Percentiles rank a stretch among this genome's conserved stretches.
These are phyloP conservation scores for Trichopria drosophilae DNA, from an alignment of 2,888 invertebrate species.

Conservation along the genomic window DNA sequence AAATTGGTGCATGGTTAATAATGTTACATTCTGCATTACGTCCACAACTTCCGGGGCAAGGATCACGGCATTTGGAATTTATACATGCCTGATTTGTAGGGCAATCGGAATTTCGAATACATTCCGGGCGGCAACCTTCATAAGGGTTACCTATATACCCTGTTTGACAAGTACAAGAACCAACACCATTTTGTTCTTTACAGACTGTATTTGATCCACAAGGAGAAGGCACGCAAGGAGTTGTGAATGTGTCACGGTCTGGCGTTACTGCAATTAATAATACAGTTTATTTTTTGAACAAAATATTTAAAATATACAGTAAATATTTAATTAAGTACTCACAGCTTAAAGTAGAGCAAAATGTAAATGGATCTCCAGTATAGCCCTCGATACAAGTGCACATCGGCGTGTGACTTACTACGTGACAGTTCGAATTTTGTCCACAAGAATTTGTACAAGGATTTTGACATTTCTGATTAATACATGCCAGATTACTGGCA, in stretches of 20 bases:
- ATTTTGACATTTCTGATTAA: constrained; percentile 74
- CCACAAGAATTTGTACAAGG: constrained; percentile 62
- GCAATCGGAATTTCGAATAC: constrained; percentile 70
- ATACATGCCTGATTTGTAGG: constrained; percentile 76
- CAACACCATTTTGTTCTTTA: constrained; percentile 58
- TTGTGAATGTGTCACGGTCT: constrained; percentile 74
- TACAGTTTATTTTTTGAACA: constrained; percentile 70
- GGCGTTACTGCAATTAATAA: too few species aligned
- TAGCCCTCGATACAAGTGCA: constrained; percentile 62
- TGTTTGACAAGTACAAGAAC: constrained; percentile 63
- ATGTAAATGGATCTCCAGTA: constrained; percentile 66
- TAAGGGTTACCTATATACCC: constrained; percentile 70
- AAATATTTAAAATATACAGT: background rate
- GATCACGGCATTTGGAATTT: constrained; percentile 64
- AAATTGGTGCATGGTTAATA: constrained; percentile 72
- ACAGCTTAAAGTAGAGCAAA: constrained; percentile 54
- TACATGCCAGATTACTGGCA: constrained; percentile 69
- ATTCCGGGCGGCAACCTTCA: constrained; percentile 72
- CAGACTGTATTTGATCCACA: constrained; percentile 69
- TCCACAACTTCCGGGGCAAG: constrained; percentile 71
- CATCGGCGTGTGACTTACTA: constrained; percentile 63
- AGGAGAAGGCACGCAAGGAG: constrained; percentile 66
- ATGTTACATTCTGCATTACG: constrained; percentile 71
- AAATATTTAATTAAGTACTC: too few species aligned
- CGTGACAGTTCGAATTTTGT: constrained; percentile 59